Percentiles rank a stretch among this genome's conserved stretches.
These are phyloP conservation scores for Ricordea florida DNA, from an alignment of 92 coral and sea anemone species.

Conservation along the genomic window DNA sequence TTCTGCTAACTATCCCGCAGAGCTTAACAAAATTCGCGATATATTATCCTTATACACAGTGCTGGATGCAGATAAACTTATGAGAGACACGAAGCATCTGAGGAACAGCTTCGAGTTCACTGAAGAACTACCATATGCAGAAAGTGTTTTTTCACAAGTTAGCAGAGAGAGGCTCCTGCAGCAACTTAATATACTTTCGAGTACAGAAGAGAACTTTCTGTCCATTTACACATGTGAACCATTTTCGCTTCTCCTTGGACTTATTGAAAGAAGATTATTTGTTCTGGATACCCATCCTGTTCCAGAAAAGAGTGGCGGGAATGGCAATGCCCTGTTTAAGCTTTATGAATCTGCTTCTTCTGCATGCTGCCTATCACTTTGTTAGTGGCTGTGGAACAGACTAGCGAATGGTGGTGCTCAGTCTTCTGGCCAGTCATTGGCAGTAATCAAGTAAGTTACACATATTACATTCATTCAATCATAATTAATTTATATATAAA, in stretches of 20 bases:
- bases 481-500: no score
- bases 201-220: not conserved
- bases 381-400: no score
- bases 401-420: no score
- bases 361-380: not conserved
- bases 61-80: not conserved
- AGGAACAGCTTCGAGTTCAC: not conserved
- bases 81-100: constrained; percentile 2
- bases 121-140: constrained; percentile 2
- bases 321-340: not conserved
- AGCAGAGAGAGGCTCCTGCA: not conserved
- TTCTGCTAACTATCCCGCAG: not conserved
- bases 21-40: not conserved
- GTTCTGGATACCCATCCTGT: constrained; percentile 7
- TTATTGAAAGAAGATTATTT: not conserved
- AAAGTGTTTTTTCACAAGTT: constrained; percentile 9
- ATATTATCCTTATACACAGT: constrained; percentile 1
- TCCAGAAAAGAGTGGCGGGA: not conserved
- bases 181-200: not conserved
- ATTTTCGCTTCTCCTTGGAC: constrained; percentile 2
- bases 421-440: constrained; percentile 1
- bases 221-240: constrained; percentile 10
- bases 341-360: constrained; percentile 5
- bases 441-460: constrained; percentile 12
- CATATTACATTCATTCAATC: no score